A percentile compares a stretch with the other conserved stretches of the same genome.
phyloP scores from a whole-genome alignment of 1,140 invertebrate genomes.

The Paracyclopina nana region DNA sequence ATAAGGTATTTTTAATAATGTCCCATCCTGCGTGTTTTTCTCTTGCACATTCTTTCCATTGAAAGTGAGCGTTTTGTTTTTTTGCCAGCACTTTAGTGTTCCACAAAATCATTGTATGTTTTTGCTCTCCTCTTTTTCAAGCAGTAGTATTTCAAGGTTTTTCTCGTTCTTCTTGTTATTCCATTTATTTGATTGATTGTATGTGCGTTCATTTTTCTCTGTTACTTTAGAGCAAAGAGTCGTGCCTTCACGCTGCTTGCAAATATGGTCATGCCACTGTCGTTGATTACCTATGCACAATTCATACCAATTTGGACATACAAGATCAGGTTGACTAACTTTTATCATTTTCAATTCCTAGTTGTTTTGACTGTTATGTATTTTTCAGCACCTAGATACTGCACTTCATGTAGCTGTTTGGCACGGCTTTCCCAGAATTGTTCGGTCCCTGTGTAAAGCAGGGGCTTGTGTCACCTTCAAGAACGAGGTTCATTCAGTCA shows the following conservation, averaged over 20 bases:
- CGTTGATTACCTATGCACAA: constrained; percentile 28
- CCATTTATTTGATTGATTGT: too few species aligned
- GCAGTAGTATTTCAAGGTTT: too few species aligned
- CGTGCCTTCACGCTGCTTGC: constrained; percentile 35
- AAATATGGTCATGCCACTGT: constrained; percentile 33
- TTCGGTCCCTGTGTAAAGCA: constrained; percentile 29
- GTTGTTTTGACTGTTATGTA: constrained; percentile 7
- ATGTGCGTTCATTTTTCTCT: constrained; percentile 2
- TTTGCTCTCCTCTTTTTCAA: too few species aligned
- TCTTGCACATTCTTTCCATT: background rate
- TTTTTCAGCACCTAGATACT: constrained; percentile 32
- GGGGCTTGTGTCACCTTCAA: constrained; percentile 27
- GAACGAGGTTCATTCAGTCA: constrained; percentile 24
- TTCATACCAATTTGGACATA: constrained; percentile 29
- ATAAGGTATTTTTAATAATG: constrained; percentile 30
- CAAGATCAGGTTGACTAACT: constrained; percentile 30
- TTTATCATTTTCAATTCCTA: background rate
- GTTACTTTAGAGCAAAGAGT: constrained; percentile 30
- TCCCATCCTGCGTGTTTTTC: background rate
- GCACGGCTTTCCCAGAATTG: constrained; percentile 34
- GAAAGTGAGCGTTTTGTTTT: background rate
- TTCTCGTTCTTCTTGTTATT: too few species aligned
- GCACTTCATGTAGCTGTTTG: constrained; percentile 35
- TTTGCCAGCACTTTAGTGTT: background rate
- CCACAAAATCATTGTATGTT: background rate